Evolutionary conservation across 2,888 invertebrate genomes (phyloP).

Genomic region (Leucozona laternaria): DNA sequence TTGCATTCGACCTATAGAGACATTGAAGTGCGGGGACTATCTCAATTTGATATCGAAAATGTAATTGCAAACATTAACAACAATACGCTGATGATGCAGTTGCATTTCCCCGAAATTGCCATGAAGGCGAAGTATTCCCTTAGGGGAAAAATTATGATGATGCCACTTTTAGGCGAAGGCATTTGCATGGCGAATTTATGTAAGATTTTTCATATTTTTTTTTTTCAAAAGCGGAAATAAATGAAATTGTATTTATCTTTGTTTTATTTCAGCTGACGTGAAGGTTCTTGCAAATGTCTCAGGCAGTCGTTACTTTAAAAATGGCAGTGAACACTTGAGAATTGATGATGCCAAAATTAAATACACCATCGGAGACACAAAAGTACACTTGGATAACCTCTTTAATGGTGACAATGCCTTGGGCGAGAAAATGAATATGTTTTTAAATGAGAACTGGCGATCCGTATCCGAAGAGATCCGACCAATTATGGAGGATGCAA

Average conservation of each 20-base stretch:
- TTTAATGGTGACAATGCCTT: slow-evolving; percentile 89
- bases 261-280: slow-evolving; percentile 86
- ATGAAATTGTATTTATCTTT: not conserved
- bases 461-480: slow-evolving; percentile 89
- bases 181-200: slow-evolving; percentile 88
- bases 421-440: slow-evolving; percentile 89
- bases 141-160: slow-evolving; percentile 88
- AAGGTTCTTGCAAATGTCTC: slow-evolving; percentile 86
- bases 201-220: too few species aligned
- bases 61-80: slow-evolving; percentile 84
- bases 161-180: slow-evolving; percentile 90
- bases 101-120: slow-evolving; percentile 87
- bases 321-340: slow-evolving; percentile 85
- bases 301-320: slow-evolving; percentile 85
- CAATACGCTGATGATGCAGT: slow-evolving; percentile 85
- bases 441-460: slow-evolving; percentile 92
- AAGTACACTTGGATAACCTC: slow-evolving; percentile 88
- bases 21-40: slow-evolving; percentile 87
- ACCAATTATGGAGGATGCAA: slow-evolving; percentile 87
- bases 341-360: slow-evolving; percentile 87
- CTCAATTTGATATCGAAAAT: slow-evolving; percentile 87
- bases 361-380: slow-evolving; percentile 88
- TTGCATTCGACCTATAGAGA: slow-evolving; percentile 88
- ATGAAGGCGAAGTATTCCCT: slow-evolving; percentile 88
- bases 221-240: not conserved